Conservation (phyloP, 2,888 invertebrate genomes). For the Mythimna pallens region DNA sequence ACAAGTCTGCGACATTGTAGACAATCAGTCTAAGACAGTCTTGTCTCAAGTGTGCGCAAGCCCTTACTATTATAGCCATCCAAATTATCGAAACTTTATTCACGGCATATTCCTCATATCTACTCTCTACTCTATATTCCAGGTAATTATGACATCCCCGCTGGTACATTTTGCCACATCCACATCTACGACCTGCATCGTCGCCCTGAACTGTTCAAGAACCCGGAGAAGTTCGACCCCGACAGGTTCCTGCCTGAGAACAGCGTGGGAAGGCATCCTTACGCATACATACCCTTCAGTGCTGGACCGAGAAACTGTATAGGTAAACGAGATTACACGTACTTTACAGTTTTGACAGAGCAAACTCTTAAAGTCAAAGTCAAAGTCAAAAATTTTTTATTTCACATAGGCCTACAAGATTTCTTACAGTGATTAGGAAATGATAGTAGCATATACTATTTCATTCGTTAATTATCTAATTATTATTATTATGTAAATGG, state of each 20-base stretch:
- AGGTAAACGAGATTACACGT: constrained; percentile 55
- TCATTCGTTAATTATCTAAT: background rate
- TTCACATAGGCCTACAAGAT: too few relatives aligned
- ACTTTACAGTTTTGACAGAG: background rate
- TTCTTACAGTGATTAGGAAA: background rate
- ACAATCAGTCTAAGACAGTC: too few relatives aligned
- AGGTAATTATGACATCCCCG: constrained; percentile 89
- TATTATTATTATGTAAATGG: too few relatives aligned
- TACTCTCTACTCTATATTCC: constrained; percentile 24
- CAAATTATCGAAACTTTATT: background rate
- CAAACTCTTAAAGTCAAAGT: too few relatives aligned
- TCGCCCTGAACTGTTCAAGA: constrained; percentile 91
- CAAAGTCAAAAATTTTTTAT: too few relatives aligned
- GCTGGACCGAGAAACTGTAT: constrained; percentile 93
- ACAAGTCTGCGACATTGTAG: too few relatives aligned
- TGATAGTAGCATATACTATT: background rate
- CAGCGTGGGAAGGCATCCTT: constrained; percentile 90
- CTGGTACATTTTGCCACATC: constrained; percentile 87
- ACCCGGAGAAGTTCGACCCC: constrained; percentile 93
- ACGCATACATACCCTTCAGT: constrained; percentile 92
- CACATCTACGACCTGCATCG: constrained; percentile 92
- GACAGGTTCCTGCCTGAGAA: constrained; percentile 92
- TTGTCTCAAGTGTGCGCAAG: too few relatives aligned
- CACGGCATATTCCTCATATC: too few relatives aligned
- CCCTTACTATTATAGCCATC: background rate